phyloP scores from a whole-genome alignment of 2,888 invertebrate genomes.

The Pandemis cinnamomeana region DNA sequence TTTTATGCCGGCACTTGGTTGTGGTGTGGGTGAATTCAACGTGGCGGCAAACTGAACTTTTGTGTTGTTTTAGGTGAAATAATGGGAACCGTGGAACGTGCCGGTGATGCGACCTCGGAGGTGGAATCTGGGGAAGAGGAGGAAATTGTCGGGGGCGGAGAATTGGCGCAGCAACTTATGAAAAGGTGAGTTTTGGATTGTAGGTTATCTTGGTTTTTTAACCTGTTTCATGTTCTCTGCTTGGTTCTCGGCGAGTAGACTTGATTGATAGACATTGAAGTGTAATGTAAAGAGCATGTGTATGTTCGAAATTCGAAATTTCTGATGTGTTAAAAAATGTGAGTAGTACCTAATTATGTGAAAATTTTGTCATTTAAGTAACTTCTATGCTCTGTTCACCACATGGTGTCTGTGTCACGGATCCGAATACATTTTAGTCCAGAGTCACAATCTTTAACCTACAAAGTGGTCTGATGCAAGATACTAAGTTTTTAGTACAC shows the following conservation, averaged over 20 bases:
- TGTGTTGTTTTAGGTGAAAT: slow-evolving; percentile 69
- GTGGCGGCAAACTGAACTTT: slow-evolving; percentile 67
- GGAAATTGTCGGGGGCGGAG: slow-evolving; percentile 83
- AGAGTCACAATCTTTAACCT: too few species aligned
- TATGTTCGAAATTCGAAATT: too few species aligned
- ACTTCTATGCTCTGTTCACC: too few species aligned
- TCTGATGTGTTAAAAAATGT: too few species aligned
- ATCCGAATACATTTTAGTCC: too few species aligned
- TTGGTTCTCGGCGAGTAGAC: neutral
- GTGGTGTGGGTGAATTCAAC: slow-evolving; percentile 58
- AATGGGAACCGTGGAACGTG: slow-evolving; percentile 88
- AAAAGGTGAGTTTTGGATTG: slow-evolving; percentile 65
- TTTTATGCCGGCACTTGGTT: slow-evolving; percentile 56
- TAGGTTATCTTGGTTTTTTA: slow-evolving; percentile 45
- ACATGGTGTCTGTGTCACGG: too few species aligned
- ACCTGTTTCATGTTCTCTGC: neutral
- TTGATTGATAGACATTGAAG: too few species aligned
- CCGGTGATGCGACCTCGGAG: slow-evolving; percentile 87
- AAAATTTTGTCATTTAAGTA: too few species aligned
- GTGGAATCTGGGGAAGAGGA: slow-evolving; percentile 88
- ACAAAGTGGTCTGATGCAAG: too few species aligned
- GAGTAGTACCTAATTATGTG: too few species aligned
- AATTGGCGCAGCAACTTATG: slow-evolving; percentile 74
- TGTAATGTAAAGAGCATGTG: too few species aligned
- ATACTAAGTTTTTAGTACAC: too few species aligned